Conservation (phyloP, 2,113 vertebrate species). For the Lipophrys pholis region DNA sequence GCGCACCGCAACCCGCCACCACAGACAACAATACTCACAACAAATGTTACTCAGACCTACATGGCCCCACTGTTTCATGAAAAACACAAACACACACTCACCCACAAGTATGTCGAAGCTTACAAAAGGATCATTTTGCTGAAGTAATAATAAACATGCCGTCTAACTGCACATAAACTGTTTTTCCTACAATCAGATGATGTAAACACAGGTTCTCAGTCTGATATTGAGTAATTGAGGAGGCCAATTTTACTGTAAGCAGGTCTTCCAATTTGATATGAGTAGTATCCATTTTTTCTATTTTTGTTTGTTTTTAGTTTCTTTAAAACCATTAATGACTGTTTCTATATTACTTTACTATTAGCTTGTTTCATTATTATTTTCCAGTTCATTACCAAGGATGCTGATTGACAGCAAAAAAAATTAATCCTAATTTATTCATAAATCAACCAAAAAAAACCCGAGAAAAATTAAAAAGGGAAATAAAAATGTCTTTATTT, state of each 20-base stretch:
- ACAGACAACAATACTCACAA: constrained; percentile 29
- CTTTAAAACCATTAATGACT: too few relatives aligned
- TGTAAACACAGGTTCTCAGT: constrained; percentile 10
- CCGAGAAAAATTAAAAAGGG: neutral
- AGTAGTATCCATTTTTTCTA: too few relatives aligned
- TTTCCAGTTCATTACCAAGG: too few relatives aligned
- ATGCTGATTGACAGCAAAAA: too few relatives aligned
- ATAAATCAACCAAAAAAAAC: neutral
- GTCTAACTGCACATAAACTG: constrained; percentile 31
- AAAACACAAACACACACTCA: constrained; percentile 35
- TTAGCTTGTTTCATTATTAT: too few relatives aligned
- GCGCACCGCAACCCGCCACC: constrained; percentile 31
- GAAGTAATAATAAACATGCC: constrained; percentile 20
- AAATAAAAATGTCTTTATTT: neutral
- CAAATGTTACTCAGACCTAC: constrained; percentile 27
- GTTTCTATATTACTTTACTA: too few relatives aligned
- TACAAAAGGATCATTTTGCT: constrained; percentile 11
- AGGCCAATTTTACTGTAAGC: too few relatives aligned
- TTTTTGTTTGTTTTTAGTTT: too few relatives aligned
- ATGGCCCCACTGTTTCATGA: constrained; percentile 1
- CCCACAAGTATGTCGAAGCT: constrained; percentile 8
- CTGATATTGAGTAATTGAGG: too few relatives aligned
- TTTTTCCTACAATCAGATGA: constrained; percentile 9
- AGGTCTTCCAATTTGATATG: too few relatives aligned
- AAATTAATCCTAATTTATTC: too few relatives aligned